Evolutionary conservation across 1,140 invertebrate species (phyloP).

Genomic region (Bombus waltoni): DNA sequence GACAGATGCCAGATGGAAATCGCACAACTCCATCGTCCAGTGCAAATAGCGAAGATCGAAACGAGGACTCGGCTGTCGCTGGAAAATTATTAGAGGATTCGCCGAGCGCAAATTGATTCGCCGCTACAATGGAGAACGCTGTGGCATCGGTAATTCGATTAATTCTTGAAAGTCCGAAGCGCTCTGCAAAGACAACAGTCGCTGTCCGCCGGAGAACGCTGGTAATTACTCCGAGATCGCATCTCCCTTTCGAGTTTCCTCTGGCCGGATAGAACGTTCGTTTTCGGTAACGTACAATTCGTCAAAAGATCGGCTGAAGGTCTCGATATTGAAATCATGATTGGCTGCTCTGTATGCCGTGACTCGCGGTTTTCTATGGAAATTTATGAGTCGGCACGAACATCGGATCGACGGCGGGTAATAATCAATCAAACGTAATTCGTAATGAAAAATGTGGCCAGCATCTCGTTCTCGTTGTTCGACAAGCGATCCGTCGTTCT

Average conservation of each 20-base stretch:
- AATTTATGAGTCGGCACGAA: constrained; percentile 2
- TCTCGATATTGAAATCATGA: constrained; percentile 20
- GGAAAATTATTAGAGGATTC: background rate
- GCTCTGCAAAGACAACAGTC: background rate
- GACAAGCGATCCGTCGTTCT: background rate
- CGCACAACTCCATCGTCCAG: background rate
- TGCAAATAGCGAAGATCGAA: background rate
- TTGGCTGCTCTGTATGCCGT: background rate
- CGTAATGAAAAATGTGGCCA: constrained; percentile 11
- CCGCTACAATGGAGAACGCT: background rate
- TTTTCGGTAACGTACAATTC: background rate
- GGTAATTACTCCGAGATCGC: background rate
- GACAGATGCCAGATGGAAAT: constrained; percentile 3
- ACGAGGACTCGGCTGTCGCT: background rate
- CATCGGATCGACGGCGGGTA: background rate
- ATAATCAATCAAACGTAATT: constrained; percentile 10
- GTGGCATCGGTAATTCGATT: background rate
- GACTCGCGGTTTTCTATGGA: background rate
- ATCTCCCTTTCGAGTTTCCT: background rate
- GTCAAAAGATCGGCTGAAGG: background rate
- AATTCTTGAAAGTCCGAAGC: background rate
- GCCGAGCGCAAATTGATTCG: background rate
- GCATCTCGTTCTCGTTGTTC: background rate
- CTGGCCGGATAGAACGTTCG: background rate
- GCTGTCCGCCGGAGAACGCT: background rate